Base-by-base conservation (phyloP, 2,797 vertebrate genomes). In the Gymnoscopelus braueri region DNA sequence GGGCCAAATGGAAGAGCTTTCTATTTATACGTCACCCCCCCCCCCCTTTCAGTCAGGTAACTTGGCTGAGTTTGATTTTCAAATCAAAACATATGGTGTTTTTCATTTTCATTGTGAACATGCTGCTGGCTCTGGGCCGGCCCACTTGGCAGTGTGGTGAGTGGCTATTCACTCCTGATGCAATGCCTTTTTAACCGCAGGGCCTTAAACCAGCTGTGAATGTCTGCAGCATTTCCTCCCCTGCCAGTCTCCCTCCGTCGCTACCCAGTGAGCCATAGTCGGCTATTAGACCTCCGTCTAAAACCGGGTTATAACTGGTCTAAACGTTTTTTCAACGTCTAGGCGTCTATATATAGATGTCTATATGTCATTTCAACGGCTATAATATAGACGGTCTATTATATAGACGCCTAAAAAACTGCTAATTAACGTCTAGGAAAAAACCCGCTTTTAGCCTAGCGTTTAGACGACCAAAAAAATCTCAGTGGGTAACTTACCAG, bases 1-100 rank as follows among this genome's bases (percentile, higher is more conserved):
- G 59, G 65, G 72, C 60, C 35, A 23, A 60, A 71, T 67, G 69
- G 82, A 70, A 82, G 79, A 64, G 68, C 72, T 71, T 55, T 69
- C 67, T 64, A 71, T 74, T 77, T 11, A 19, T 19, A 64, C 32
- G 53, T 69, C 59, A 75, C 71, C 55, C 73, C 63, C 70, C n/a
- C 71, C 55, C 73, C 73, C 64, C 69, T 65, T 78, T 62, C 56
- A 63, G 58, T 52, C 50, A 56, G 47, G 54, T 69, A 14, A 6
- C 61, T 73, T 82, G 19, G 39, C 87, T 90, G 90, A 89, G 90
- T 87, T 91, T 89, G 85, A 35, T 60, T 67, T 3, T 62, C 12
- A 19, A 80, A 72, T 74, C 19, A 19, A 24, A 72, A 56, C 8
- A 51, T 79, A 62, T 29, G 72, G 73, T 75, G 77, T 74, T 81